Conservation (phyloP, 2,797 vertebrate species). For the Paratrypauchen microcephalus region DNA sequence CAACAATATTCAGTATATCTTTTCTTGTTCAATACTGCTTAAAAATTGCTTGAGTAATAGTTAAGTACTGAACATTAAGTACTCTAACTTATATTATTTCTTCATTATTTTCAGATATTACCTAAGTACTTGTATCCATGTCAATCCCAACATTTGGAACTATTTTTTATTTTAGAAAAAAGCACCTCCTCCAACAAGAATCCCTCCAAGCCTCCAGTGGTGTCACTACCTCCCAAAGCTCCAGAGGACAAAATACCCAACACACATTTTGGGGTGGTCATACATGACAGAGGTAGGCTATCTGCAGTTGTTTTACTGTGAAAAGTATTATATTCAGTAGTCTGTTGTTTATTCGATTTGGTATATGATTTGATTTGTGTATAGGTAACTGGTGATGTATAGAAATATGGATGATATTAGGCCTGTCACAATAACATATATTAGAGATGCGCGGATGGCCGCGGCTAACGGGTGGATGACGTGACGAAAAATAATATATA, state of each 20-base stretch:
- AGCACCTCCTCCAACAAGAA: conserved; percentile 83
- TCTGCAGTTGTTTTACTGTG: not conserved
- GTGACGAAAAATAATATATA: no score
- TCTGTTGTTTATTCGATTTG: not conserved
- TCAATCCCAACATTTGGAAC: conserved; percentile 24
- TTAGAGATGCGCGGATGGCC: no score
- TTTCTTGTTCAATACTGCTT: no score
- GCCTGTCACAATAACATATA: no score
- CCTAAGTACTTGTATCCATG: no score
- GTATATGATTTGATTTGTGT: no score
- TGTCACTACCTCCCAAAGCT: conserved; percentile 81
- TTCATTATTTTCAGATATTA: no score
- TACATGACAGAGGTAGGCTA: conserved; percentile 82
- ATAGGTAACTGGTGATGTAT: not conserved
- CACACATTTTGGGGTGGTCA: conserved; percentile 86
- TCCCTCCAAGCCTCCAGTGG: conserved; percentile 81
- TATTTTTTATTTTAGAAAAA: conserved; percentile 63
- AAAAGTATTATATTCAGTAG: not conserved
- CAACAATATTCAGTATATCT: not conserved
- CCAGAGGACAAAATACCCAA: conserved; percentile 78
- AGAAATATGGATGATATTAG: not conserved
- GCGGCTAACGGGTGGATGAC: no score
- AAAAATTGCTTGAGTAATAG: no score
- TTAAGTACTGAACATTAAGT: no score
- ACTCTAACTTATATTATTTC: no score